phyloP scores from a whole-genome alignment of 2,113 vertebrate genomes.

The Myotis brandtii region DNA sequence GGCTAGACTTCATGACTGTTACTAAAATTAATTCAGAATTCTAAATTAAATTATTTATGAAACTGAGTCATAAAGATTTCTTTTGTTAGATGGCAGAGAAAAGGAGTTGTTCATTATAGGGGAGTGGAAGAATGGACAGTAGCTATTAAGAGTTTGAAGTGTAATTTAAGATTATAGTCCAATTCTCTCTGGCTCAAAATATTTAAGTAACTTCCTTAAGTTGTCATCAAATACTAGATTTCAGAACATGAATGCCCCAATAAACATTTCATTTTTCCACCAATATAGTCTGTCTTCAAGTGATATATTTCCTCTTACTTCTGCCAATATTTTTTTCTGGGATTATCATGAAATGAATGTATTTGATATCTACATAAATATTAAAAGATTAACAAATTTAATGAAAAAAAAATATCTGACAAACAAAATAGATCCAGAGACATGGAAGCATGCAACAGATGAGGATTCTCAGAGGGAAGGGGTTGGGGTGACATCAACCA shows the following conservation, averaged over 20 bases:
- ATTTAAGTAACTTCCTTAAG: background rate
- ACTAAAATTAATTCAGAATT: conserved; percentile 23
- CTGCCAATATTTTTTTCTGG: background rate
- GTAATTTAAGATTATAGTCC: background rate
- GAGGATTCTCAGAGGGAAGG: too few relatives aligned
- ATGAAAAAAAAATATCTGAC: too few relatives aligned
- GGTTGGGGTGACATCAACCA: too few relatives aligned
- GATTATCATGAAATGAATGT: background rate
- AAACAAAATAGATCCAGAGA: too few relatives aligned
- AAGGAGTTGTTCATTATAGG: background rate
- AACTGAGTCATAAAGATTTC: background rate
- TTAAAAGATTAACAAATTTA: background rate
- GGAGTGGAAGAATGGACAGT: background rate
- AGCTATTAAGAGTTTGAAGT: background rate
- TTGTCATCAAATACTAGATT: background rate
- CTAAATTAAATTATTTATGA: conserved; percentile 11
- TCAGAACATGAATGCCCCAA: background rate
- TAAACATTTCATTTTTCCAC: background rate
- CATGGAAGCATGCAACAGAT: too few relatives aligned
- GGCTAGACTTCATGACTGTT: background rate
- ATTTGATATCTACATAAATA: background rate
- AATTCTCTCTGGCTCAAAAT: background rate
- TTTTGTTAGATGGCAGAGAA: background rate
- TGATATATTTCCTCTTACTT: background rate
- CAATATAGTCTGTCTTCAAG: background rate